Conservation (phyloP, 1,140 invertebrate genomes). For the Nomia melanderi region DNA sequence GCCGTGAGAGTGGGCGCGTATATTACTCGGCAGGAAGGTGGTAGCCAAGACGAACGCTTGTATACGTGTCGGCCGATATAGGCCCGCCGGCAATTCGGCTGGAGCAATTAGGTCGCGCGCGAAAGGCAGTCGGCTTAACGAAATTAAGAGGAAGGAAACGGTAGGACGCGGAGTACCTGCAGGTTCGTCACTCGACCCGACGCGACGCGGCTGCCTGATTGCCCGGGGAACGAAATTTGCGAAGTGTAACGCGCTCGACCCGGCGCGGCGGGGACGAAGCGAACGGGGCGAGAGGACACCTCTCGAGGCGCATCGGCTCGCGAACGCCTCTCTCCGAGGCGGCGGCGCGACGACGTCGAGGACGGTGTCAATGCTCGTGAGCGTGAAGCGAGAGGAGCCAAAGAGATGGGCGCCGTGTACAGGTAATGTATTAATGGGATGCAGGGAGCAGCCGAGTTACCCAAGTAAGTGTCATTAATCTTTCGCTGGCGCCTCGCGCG, state of each 20-base stretch:
- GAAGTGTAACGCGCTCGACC: not conserved
- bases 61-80: not conserved
- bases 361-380: constrained; percentile 53
- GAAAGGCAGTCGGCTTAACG: constrained; percentile 1
- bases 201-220: constrained; percentile 12
- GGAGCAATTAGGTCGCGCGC: constrained; percentile 11
- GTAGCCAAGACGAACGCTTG: not conserved
- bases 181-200: constrained; percentile 20
- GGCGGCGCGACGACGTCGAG: constrained; percentile 24
- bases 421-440: constrained; percentile 69
- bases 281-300: not conserved
- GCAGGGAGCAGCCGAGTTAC: constrained; percentile 54
- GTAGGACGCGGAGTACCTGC: not conserved
- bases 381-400: constrained; percentile 24
- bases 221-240: constrained; percentile 48
- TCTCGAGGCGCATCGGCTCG: constrained; percentile 6
- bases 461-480: constrained; percentile 67
- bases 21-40: not conserved
- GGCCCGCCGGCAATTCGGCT: not conserved
- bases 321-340: not conserved
- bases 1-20: not conserved
- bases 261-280: not conserved
- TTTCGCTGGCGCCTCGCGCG: constrained; percentile 48
- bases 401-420: constrained; percentile 35
- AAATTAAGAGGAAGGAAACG: constrained; percentile 9